phyloP scores from a whole-genome alignment of 2,888 invertebrate species.

The Erebia aethiops region DNA sequence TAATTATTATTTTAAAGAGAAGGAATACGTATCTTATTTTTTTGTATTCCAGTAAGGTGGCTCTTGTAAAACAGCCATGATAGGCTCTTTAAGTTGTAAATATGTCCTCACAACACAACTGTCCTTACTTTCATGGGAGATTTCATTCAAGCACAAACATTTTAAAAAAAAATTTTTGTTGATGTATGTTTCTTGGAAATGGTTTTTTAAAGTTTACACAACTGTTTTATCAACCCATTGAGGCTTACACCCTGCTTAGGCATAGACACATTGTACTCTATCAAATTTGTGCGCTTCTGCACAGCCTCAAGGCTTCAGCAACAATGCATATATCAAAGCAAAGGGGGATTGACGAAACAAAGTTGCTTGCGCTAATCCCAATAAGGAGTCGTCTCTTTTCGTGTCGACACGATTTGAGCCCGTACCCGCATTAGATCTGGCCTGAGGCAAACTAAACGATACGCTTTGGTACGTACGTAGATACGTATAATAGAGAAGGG shows the following conservation, averaged over 20 bases:
- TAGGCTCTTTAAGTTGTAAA: too few species aligned
- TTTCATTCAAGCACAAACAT: not conserved
- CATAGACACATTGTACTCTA: constrained; percentile 11
- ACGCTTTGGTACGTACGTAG: not conserved
- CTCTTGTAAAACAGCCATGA: too few species aligned
- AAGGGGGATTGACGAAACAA: constrained; percentile 46
- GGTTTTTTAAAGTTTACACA: constrained; percentile 25
- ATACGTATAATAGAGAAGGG: not conserved
- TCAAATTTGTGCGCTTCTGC: constrained; percentile 24
- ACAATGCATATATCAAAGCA: constrained; percentile 46
- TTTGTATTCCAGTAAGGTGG: too few species aligned
- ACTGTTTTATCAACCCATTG: constrained; percentile 27
- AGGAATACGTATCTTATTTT: too few species aligned
- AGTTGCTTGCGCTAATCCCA: constrained; percentile 46
- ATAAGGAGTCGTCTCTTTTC: constrained; percentile 48
- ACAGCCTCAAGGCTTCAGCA: constrained; percentile 40
- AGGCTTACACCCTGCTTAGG: constrained; percentile 7
- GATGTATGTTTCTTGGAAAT: not conserved
- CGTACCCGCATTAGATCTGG: constrained; percentile 67
- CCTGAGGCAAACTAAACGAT: constrained; percentile 56
- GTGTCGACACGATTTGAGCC: constrained; percentile 66
- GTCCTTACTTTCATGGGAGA: not conserved
- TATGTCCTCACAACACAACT: too few species aligned
- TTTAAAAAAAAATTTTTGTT: not conserved
- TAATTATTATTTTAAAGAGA: too few species aligned